phyloP scores from a whole-genome alignment of 2,113 vertebrate genomes.

The Oreotrochilus melanogaster region DNA sequence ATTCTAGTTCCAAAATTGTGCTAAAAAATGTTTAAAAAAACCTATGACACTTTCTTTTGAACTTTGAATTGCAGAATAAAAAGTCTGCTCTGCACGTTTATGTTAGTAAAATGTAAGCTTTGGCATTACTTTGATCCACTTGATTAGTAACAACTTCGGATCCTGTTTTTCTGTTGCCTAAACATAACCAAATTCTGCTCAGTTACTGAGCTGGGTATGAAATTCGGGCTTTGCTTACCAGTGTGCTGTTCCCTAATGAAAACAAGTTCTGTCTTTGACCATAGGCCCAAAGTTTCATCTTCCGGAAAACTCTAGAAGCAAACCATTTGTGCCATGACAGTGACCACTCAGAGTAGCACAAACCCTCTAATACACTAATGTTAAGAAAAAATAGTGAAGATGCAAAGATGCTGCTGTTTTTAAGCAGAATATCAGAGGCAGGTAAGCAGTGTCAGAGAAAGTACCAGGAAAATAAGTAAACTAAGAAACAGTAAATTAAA shows the following conservation, averaged over 20 bases:
- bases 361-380: neutral
- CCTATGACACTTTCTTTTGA: neutral
- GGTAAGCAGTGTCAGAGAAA: neutral
- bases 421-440: neutral
- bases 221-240: neutral
- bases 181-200: neutral
- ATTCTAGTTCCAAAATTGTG: neutral
- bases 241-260: neutral
- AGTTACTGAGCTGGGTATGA: neutral
- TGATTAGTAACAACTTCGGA: neutral
- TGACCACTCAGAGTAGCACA: neutral
- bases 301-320: neutral
- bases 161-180: neutral
- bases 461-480: neutral
- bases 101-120: neutral
- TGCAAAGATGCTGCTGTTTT: neutral
- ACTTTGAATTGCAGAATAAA: neutral
- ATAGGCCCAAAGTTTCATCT: neutral
- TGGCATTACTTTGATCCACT: neutral
- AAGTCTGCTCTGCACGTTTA: neutral
- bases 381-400: neutral
- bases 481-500: neutral
- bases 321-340: neutral
- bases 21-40: neutral
- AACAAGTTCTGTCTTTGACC: neutral